These are phyloP conservation scores for Leptoclinus maculatus DNA, from an alignment of 2,797 vertebrate genomes.

Conservation along the genomic window DNA sequence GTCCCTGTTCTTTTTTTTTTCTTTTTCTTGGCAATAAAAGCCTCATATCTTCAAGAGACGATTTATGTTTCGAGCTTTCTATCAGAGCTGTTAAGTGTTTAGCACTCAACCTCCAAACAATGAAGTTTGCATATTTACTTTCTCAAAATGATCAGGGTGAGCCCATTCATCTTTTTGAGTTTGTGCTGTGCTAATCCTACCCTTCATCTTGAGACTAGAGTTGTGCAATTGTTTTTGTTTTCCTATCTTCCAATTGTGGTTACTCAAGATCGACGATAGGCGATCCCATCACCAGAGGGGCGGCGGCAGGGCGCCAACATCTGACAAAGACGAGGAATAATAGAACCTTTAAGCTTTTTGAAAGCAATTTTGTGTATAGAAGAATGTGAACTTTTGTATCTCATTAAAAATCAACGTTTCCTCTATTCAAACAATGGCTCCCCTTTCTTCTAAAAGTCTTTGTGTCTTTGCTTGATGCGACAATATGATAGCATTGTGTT, in stretches of 20 bases:
- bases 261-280: neutral
- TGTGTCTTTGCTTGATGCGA: neutral
- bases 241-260: neutral
- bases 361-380: neutral
- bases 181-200: slow-evolving; percentile 13
- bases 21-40: slow-evolving; percentile 17
- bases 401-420: neutral
- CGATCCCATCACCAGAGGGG: neutral
- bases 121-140: slow-evolving; percentile 13
- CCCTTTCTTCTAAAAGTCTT: neutral
- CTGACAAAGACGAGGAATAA: neutral
- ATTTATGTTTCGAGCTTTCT: slow-evolving; percentile 22
- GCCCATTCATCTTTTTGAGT: neutral
- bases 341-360: neutral
- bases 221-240: neutral
- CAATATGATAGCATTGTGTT: neutral
- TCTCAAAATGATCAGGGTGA: slow-evolving; percentile 30
- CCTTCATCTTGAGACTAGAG: slow-evolving; percentile 6
- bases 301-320: neutral
- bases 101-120: slow-evolving; percentile 36
- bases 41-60: slow-evolving; percentile 22
- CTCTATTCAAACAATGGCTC: neutral
- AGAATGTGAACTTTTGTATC: neutral
- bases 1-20: neutral
- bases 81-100: slow-evolving; percentile 19